Conservation (phyloP, 2,113 vertebrate genomes). For the Eleginops maclovinus region DNA sequence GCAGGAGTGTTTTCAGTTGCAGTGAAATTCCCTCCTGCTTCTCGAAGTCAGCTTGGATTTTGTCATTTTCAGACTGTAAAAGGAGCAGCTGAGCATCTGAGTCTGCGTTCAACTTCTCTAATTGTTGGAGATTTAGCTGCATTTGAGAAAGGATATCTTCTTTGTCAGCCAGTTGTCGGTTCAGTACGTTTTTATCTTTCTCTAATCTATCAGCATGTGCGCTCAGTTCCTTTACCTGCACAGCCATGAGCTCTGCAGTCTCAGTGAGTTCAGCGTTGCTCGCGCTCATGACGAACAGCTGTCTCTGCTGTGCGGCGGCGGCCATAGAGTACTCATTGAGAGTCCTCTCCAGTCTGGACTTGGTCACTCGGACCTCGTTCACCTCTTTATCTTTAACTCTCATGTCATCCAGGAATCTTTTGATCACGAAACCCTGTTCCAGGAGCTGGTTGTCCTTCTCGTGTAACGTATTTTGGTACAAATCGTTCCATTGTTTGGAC, state of each 20-base stretch:
- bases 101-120: slow-evolving; percentile 74
- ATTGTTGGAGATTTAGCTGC: slow-evolving; percentile 77
- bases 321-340: slow-evolving; percentile 82
- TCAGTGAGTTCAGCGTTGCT: slow-evolving; percentile 78
- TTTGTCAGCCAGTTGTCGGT: slow-evolving; percentile 73
- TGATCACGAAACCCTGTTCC: slow-evolving; percentile 82
- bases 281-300: slow-evolving; percentile 83
- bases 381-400: slow-evolving; percentile 78
- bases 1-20: slow-evolving; percentile 87
- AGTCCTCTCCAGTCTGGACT: slow-evolving; percentile 77
- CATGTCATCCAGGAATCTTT: slow-evolving; percentile 81
- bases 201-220: slow-evolving; percentile 75
- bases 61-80: slow-evolving; percentile 78
- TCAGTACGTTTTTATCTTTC: slow-evolving; percentile 79
- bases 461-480: slow-evolving; percentile 84
- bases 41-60: slow-evolving; percentile 79
- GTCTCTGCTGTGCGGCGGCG: slow-evolving; percentile 78
- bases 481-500: slow-evolving; percentile 80
- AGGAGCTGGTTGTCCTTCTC: slow-evolving; percentile 87
- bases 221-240: slow-evolving; percentile 77
- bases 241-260: slow-evolving; percentile 74
- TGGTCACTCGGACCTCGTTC: slow-evolving; percentile 79
- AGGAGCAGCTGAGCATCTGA: slow-evolving; percentile 81
- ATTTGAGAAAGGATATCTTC: slow-evolving; percentile 66
- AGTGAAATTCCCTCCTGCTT: slow-evolving; percentile 86